Evolutionary conservation across 2,888 invertebrate species (phyloP), one percentile per base, ranked within the genome.

Genomic region (Parascotia fuliginaria): DNA sequence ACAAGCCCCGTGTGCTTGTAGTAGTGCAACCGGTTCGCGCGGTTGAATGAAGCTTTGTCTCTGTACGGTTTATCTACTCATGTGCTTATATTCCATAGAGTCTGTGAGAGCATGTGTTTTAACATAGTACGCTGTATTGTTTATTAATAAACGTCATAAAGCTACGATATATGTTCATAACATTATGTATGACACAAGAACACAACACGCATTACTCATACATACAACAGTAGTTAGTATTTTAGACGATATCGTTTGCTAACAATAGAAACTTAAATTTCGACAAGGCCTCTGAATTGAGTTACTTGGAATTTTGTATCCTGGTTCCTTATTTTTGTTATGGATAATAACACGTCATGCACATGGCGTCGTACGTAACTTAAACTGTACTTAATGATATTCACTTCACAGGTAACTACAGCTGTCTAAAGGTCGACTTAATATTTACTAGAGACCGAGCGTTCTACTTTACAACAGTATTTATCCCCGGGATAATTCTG

Each of bases 391-490:
- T 75, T 83, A 83, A 83, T 77, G 46, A 79, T 83, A 71, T 88
- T 90, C 75, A 84, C 80, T 92, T 75, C 89, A 73, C 93, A 97
- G 97, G 96, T 85, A 96, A 97, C 94, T 97, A 96, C 95, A 97
- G 96, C 94, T 97, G 97, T 93, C 93, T 97, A 81, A 95, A 95
- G 89, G 97, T 97, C 86, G 95, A 96, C 91, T 93, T 97, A 84
- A 96, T 95, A 85, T 97, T 97, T 93, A 97, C 96, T 67, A 94
- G 97, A 89, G 97, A 97, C 93, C 94, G 96, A 92, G 96, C 96
- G 77, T 97, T 97, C 94, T 97, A 97, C 93, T 96, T 97, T 93
- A 97, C 96, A 58, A 97, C 97, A 81, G 97, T 97, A 81, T 97
- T 97, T 94, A 96, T 97, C 85, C 97, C 97, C 63, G 97, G 97